Conservation (phyloP, 2,888 invertebrate genomes). For the Eupeodes luniger region DNA sequence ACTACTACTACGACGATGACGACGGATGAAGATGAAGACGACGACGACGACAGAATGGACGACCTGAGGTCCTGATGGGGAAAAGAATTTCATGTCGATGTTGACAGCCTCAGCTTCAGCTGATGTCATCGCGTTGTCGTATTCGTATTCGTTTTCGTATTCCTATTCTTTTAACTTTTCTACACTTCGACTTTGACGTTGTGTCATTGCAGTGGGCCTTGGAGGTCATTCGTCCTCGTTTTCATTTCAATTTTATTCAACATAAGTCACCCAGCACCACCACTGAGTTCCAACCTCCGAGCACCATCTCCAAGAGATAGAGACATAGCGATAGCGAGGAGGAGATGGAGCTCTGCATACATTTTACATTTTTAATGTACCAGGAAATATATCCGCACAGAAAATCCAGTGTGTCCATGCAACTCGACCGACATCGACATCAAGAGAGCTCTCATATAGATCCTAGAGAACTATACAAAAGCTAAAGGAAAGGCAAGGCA, state of each 20-base stretch:
- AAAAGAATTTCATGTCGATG: conserved; percentile 61
- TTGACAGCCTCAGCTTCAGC: conserved; percentile 36
- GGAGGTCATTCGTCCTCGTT: conserved; percentile 74
- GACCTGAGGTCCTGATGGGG: conserved; percentile 28
- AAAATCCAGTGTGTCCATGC: conserved; percentile 47
- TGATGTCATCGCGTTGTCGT: conserved; percentile 59
- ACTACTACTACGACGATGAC: background rate
- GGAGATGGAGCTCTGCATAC: conserved; percentile 61
- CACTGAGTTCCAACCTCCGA: too few species aligned
- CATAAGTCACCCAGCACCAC: conserved; percentile 40
- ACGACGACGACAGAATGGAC: conserved; percentile 42
- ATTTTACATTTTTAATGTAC: conserved; percentile 75
- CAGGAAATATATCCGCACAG: conserved; percentile 69
- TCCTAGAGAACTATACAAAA: conserved; percentile 23
- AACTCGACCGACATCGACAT: conserved; percentile 19
- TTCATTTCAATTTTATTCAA: conserved; percentile 57
- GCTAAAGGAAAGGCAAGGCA: conserved; percentile 12
- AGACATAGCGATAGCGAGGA: conserved; percentile 25
- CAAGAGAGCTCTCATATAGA: conserved; percentile 56
- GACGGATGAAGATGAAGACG: conserved; percentile 28
- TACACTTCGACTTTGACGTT: conserved; percentile 30
- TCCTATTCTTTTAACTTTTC: conserved; percentile 16
- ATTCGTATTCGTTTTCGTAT: background rate
- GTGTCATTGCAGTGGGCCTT: conserved; percentile 71
- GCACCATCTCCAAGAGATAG: conserved; percentile 9